Percentiles rank a stretch among this genome's conserved stretches.
Evolutionary conservation across 2,113 vertebrate genomes (phyloP).

Genomic region (Dipodomys stephensi): DNA sequence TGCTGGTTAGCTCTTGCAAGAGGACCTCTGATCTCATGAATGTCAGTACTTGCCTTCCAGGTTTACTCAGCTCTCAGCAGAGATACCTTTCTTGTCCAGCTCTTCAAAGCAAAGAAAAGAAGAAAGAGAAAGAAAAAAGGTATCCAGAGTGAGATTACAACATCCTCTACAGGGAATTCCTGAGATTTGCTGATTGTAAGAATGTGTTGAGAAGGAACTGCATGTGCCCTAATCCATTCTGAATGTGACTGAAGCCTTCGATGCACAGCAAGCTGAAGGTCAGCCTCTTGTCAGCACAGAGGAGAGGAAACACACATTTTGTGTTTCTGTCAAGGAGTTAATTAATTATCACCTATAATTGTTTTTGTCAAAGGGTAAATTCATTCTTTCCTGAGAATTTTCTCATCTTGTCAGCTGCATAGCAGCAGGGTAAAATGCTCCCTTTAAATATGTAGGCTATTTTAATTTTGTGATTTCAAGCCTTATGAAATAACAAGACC

Average conservation of each 20-base stretch:
- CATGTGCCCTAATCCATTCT: slow-evolving; percentile 12
- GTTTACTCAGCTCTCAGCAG: slow-evolving; percentile 47
- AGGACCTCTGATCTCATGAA: slow-evolving; percentile 63
- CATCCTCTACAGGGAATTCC: slow-evolving; percentile 50
- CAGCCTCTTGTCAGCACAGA: neutral
- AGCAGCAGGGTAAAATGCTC: neutral
- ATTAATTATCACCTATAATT: slow-evolving; percentile 31
- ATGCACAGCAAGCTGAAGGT: neutral
- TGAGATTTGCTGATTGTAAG: slow-evolving; percentile 46
- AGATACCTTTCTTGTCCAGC: slow-evolving; percentile 63
- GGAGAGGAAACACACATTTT: neutral
- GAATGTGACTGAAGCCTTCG: slow-evolving; percentile 7
- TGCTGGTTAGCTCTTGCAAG: slow-evolving; percentile 54
- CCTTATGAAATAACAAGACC: neutral
- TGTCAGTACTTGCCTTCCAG: slow-evolving; percentile 64
- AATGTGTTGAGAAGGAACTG: slow-evolving; percentile 23
- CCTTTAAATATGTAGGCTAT: neutral
- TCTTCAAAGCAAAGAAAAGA: slow-evolving; percentile 74
- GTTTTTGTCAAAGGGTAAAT: neutral
- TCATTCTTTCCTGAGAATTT: slow-evolving; percentile 15
- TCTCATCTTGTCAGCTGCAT: neutral
- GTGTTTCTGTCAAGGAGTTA: slow-evolving; percentile 15
- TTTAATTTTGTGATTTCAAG: slow-evolving; percentile 36
- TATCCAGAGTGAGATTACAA: slow-evolving; percentile 64
- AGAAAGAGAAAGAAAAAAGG: slow-evolving; percentile 61